Base-by-base conservation (phyloP, 1,140 invertebrate species). In the Hetaerina americana region DNA sequence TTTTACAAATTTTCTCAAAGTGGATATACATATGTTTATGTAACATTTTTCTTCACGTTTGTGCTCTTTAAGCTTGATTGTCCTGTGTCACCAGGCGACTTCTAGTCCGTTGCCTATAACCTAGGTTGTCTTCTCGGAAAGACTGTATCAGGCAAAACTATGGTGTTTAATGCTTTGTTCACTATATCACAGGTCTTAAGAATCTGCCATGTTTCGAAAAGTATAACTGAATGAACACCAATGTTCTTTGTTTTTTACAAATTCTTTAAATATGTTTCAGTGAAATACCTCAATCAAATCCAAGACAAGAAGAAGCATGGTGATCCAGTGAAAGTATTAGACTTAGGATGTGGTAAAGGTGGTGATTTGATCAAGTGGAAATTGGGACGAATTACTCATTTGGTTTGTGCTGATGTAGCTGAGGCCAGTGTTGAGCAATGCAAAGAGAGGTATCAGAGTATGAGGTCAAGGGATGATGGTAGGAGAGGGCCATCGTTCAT, bases 351-450 rank as follows among this genome's bases (percentile, higher is more conserved):
- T 78, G 97, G 97, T 3, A 99, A 99, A 87, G 97, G 97, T 25
- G 97, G 97, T 0, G 97, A 98, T 83, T 83, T 99, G 22, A 83
- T 92, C 0, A 99, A 99, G 82, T 99, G 96, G 96, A 87, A 89
- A 74, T 95, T 94, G 78, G 89, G 86, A 2, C 83, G 86, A 72
- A 91, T 97, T 40, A 84, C 86, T 6, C 90, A 95, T 82, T 82
- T 98, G n/a, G 90, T 98, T 68, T 97, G 94, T 84, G 90, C 90
- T 66, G 97, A 99, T 81, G 96, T 99, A 76, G 97, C 97, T 12
- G 89, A 88, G 68, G 88, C 93, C 0, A 97, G 95, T 8, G 85
- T 99, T 12, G 87, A 96, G 75, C 95, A 99, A 77, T 95, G 91
- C 78, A 81, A 89, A 77, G 81, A 40, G n/a, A 28, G 26, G 26